Base-by-base conservation (phyloP, 1,140 invertebrate genomes). In the Philotrypesis tridentata region DNA sequence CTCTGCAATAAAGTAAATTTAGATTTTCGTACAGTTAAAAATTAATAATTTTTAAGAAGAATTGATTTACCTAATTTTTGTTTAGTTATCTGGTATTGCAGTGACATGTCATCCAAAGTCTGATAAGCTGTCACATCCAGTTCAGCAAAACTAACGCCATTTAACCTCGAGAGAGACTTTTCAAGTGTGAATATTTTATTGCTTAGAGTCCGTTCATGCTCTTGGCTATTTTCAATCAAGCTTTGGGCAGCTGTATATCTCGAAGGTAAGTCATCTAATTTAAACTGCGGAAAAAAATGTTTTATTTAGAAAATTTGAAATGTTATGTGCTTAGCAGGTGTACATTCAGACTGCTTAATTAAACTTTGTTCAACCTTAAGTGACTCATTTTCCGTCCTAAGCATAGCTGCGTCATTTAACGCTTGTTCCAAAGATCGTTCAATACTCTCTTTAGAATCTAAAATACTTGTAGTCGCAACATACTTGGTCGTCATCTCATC, bases 361-460 rank as follows among this genome's bases (percentile, higher is more conserved):
- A 55, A 60, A 21, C 29, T 7, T 27, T 27, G 4, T 31, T 21
- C 43, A 74, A 83, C 82, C 43, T 89, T 90, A 8, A 90, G 48
- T 11, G 70, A 74, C 0, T 90, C 87, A 21, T 90, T 90, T 40
- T 91, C 89, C 7, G 89, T 84, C 29, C 86, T 90, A n/a, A 90
- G 55, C 0, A 43, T 43, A 0, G 87, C 80, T 6, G 87, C 85
- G 27, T 88, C 90, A 3, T 85, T 85, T 9, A 91, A 37, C 0
- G 90, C 89, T 40, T 90, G 86, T 23, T 91, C 88, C 4, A 91
- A 55, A 0, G 89, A 89, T 25, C 87, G 87, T 71, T 91, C 91
- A 5, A 91, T 91, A 21, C 91, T 92, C 48, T 92, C 90, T 73
- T 91, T 92, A 0, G 91, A 91, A 8, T 91, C 90, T 0, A 90